These are phyloP conservation scores for Harpegnathos saltator DNA, from an alignment of 1,140 invertebrate species.

Conservation along the genomic window DNA sequence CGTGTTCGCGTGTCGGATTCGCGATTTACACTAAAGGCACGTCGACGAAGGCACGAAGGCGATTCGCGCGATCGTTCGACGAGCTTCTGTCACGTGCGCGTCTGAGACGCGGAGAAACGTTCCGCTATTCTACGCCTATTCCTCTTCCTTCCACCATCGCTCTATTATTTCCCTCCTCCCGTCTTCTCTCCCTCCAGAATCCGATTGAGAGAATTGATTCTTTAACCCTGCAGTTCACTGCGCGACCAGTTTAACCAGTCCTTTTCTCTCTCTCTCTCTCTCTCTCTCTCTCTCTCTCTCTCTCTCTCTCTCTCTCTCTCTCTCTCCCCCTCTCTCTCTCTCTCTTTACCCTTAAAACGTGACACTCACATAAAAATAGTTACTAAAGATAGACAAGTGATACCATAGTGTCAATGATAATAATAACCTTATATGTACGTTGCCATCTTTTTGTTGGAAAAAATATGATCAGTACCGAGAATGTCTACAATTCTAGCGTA, in stretches of 20 bases:
- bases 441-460: too few relatives aligned
- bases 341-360: too few relatives aligned
- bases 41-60: conserved; percentile 37
- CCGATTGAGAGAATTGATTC: conserved; percentile 56
- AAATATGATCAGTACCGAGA: too few relatives aligned
- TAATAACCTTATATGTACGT: too few relatives aligned
- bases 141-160: conserved; percentile 68
- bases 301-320: too few relatives aligned
- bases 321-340: too few relatives aligned
- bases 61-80: conserved; percentile 57
- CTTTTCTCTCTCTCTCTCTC: too few relatives aligned
- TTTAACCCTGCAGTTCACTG: conserved; percentile 20
- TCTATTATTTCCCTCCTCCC: conserved; percentile 42
- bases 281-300: too few relatives aligned
- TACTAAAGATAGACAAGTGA: too few relatives aligned
- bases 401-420: too few relatives aligned
- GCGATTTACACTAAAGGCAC: conserved; percentile 75
- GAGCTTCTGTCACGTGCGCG: conserved; percentile 56
- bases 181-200: conserved; percentile 45
- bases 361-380: too few relatives aligned
- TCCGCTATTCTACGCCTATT: conserved; percentile 45
- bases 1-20: conserved; percentile 72
- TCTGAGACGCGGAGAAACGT: conserved; percentile 69
- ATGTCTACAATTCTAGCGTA: too few relatives aligned
- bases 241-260: background rate